phyloP scores from a whole-genome alignment of 2,797 vertebrate genomes.

The Crenuchus spilurus region DNA sequence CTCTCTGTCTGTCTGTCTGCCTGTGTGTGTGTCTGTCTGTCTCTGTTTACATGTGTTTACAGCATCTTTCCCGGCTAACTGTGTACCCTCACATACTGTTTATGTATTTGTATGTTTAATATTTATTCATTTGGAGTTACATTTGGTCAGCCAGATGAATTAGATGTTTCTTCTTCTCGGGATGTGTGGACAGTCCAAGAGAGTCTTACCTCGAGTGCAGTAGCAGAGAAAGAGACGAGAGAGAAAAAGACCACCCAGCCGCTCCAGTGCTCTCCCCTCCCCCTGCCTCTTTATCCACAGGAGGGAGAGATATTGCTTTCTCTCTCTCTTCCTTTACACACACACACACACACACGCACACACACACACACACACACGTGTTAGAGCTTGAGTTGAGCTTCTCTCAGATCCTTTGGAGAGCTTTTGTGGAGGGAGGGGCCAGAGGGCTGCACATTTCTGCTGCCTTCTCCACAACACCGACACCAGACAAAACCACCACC shows the following conservation, averaged over 20 bases:
- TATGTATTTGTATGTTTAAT: too few species aligned
- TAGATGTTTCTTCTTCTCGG: too few species aligned
- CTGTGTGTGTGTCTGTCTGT: too few species aligned
- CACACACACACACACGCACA: conserved; percentile 42
- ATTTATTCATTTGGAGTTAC: too few species aligned
- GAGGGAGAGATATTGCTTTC: conserved; percentile 70
- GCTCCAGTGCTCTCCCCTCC: conserved; percentile 53
- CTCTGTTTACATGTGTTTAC: too few species aligned
- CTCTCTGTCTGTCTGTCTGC: too few species aligned
- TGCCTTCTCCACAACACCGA: conserved; percentile 64
- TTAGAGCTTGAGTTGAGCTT: conserved; percentile 74
- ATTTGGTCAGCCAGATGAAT: too few species aligned
- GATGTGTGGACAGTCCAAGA: too few species aligned
- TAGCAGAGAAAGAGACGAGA: conserved; percentile 28
- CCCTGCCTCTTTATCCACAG: conserved; percentile 61
- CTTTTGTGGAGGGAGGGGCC: conserved; percentile 55
- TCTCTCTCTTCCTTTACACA: conserved; percentile 31
- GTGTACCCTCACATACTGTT: too few species aligned
- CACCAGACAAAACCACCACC: conserved; percentile 65
- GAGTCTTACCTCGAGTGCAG: conserved; percentile 45
- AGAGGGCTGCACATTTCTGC: conserved; percentile 53
- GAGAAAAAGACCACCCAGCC: conserved; percentile 56
- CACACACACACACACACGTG: conserved; percentile 62
- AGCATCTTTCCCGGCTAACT: too few species aligned
- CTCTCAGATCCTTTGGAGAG: conserved; percentile 74